Base-by-base conservation (phyloP, 2,888 invertebrate genomes). In the Monopis laevigella region DNA sequence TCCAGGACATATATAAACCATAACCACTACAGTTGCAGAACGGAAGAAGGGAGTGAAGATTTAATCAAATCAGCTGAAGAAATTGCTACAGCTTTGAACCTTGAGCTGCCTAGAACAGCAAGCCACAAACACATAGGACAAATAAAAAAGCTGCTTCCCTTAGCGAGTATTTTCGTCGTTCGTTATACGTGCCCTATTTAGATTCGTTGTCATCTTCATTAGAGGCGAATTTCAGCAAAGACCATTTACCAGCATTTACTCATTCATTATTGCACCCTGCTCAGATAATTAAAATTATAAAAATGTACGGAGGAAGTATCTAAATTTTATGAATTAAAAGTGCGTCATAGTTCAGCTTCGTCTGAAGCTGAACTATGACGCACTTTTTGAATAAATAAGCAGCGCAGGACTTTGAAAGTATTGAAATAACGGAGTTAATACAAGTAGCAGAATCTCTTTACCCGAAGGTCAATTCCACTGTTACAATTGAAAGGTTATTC, bases 401-500 rank as follows among this genome's bases (percentile, higher is more conserved):
- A n/a, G n/a, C n/a, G n/a, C 14, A 39, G 29, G 18, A 16, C 26
- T 26, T 11, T 24, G 24, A 24, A 24, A 40, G 32, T 42, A 19
- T 43, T 40, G 40, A 32, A 43, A 35, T 32, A 40, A 42, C 32
- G 26, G 40, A 34, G 12, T 10, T 39, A n/a, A n/a, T n/a, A n/a
- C n/a, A n/a, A n/a, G n/a, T n/a, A n/a, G n/a, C n/a, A n/a, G n/a
- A n/a, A n/a, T 14, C 11, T 41, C 28, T 36, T 21, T 36, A 43
- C 30, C 34, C 16, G 40, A 43, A 45, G 40, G 40, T 45, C 24
- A 32, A 43, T 42, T 42, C 32, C 39, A 41, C 39, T 11, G 44
- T 27, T 44, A 30, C 41, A 41, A 45, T 42, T 46, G 40, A 46
- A 45, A 45, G 40, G 26, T 45, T 39, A 30, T 45, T 40, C 39